Base-by-base conservation (phyloP, 2,888 invertebrate genomes). In the Linyphia triangularis region DNA sequence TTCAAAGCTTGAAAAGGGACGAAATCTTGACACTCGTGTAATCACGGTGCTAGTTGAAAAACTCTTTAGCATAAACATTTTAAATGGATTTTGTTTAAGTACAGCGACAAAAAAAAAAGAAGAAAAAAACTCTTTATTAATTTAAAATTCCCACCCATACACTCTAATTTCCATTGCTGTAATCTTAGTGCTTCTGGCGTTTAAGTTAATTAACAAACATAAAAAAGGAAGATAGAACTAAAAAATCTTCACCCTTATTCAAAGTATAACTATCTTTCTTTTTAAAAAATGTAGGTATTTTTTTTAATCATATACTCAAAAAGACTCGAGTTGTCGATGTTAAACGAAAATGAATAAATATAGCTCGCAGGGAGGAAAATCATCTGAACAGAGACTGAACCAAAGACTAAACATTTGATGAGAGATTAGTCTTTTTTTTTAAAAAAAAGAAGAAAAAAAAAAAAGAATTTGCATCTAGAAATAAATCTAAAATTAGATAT, bases 401-500 rank as follows among this genome's bases (percentile, higher is more conserved):
- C 43, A n/a, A 22, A 67, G 40, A 67, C 67, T 67, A 79, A 79
- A 79, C 79, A 79, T 79, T 79, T 79, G 67, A 65, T 43, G 79
- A 79, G 67, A 67, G 79, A 79, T 79, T 79, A 78, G 65, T 51
- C 40, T 67, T 51, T 78, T 79, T 19, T 30, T 30, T n/a, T n/a
- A n/a, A n/a, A n/a, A n/a, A n/a, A n/a, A n/a, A n/a, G n/a, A n/a
- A n/a, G n/a, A n/a, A n/a, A 37, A 37, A 9, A 9, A 26, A 59
- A 75, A 65, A 79, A 67, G 9, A 43, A 51, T 67, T 30, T 30
- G 19, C 57, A 51, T 65, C 67, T 51, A 43, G 30, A 51, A 61
- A 37, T 63, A 67, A 67, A 51, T 67, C 79, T 67, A 79, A 79
- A 79, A 79, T 79, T 79, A 67, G 79, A 79, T 79, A 67, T 40